Conservation (phyloP, 2,888 invertebrate species). For the Drosophila birchii region DNA sequence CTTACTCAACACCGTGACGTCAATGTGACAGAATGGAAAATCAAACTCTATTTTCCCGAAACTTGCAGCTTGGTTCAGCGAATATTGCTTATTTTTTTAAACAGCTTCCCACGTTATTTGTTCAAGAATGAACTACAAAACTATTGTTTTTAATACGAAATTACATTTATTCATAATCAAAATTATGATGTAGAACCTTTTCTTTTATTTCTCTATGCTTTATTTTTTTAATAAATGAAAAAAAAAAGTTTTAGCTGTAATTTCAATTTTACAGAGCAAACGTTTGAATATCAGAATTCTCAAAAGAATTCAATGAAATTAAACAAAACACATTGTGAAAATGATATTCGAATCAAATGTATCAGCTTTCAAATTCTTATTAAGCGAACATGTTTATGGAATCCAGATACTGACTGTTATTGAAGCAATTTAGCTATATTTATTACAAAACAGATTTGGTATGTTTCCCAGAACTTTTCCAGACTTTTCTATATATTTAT, state of each 20-base stretch:
- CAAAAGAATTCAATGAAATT: background rate
- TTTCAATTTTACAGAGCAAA: background rate
- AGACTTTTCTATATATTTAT: background rate
- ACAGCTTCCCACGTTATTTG: background rate
- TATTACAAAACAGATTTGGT: background rate
- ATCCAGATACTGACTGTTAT: background rate
- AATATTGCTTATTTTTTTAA: background rate
- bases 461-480: background rate
- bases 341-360: background rate
- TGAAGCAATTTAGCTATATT: background rate
- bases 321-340: background rate
- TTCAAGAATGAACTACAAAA: background rate
- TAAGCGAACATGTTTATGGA: background rate
- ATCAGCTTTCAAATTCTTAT: conserved; percentile 4
- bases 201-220: too few relatives aligned
- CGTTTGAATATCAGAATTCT: background rate
- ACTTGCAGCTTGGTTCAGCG: background rate
- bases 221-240: background rate
- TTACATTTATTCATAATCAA: background rate
- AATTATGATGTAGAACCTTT: background rate
- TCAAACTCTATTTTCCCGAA: background rate
- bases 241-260: too few relatives aligned
- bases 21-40: conserved; percentile 28
- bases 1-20: conserved; percentile 64
- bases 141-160: background rate